phyloP scores from a whole-genome alignment of 2,888 invertebrate species.

The Andrena dorsata region DNA sequence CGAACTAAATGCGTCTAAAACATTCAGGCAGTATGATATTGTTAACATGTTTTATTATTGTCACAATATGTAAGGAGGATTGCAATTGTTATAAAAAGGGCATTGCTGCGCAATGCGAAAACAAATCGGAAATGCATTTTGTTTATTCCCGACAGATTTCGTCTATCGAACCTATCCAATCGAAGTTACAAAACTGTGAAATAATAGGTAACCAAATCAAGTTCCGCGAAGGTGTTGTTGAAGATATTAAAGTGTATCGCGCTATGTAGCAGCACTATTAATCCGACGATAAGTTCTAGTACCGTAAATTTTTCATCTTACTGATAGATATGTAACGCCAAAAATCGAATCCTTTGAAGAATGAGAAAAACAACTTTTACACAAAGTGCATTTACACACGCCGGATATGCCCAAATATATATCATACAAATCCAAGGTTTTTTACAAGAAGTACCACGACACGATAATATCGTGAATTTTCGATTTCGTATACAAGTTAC shows the following conservation, averaged over 20 bases:
- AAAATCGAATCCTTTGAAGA: not conserved
- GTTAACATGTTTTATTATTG: conserved; percentile 77
- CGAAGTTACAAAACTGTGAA: not conserved
- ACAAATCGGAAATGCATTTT: conserved; percentile 50
- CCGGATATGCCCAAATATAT: not conserved
- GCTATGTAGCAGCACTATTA: conserved; percentile 11
- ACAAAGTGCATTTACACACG: conserved; percentile 15
- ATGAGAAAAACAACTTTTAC: conserved; percentile 16
- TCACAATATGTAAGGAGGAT: conserved; percentile 75
- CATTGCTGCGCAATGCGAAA: conserved; percentile 80
- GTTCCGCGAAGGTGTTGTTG: conserved; percentile 2
- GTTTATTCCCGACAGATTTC: conserved; percentile 53
- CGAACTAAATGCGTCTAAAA: conserved; percentile 33
- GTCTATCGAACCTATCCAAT: conserved; percentile 46
- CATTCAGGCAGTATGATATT: conserved; percentile 74
- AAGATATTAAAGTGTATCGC: conserved; percentile 10
- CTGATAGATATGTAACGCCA: not conserved
- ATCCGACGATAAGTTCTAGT: conserved; percentile 13
- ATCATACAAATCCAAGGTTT: conserved; percentile 16
- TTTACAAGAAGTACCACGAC: conserved; percentile 12
- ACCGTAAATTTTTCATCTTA: not conserved
- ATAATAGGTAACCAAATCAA: conserved; percentile 23
- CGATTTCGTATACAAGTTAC: conserved; percentile 29
- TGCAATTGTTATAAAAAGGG: conserved; percentile 78
- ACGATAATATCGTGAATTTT: conserved; percentile 27